Evolutionary conservation across 1,140 invertebrate species (phyloP), one percentile per base, ranked within the genome.

Genomic region (Drosophila watanabei): DNA sequence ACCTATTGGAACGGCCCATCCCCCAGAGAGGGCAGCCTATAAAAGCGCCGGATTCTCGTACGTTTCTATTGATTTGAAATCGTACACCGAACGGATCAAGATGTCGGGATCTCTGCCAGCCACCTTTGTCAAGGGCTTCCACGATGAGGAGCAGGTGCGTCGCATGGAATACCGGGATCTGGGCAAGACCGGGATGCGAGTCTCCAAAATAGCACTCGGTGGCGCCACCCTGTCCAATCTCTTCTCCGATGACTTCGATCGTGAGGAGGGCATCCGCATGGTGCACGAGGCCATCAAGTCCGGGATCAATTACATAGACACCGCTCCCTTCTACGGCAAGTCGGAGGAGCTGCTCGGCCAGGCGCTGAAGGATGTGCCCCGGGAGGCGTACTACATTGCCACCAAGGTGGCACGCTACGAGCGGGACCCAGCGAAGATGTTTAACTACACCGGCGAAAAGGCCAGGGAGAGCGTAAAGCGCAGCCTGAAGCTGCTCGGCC

Each of bases 331-430:
- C 95, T 99, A 99, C 93, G 98, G 98, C 7, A 94, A 94, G 45
- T 96, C 97, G 0, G 98, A 99, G 94, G 94, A 94, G 76, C 93
- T 97, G 32, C 93, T 99, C 11, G 98, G 98, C 75, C 96, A 97
- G 94, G 97, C 97, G 6, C 94, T 99, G 0, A 94, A 95, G 93
- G 95, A 94, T 46, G 94, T 98, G 64, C 98, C 98, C 0, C 94
- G 98, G 32, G 80, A 96, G 75, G 94, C 97, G 3, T 99, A 97
- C 93, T 98, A 98, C 88, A 95, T 99, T n/a, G 97, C 96, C 13
- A 98, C 98, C n/a, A 99, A 99, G 95, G 96, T 98, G 28, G 97
- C 97, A 7, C 95, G 98, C 59, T 99, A 98, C 89, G 96, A 96
- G 79, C 93, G 95, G 33, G 95, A 97, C 63, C 95, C 94, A 10